Conservation (phyloP, 2,888 invertebrate genomes). For the Archips crataeganus region DNA sequence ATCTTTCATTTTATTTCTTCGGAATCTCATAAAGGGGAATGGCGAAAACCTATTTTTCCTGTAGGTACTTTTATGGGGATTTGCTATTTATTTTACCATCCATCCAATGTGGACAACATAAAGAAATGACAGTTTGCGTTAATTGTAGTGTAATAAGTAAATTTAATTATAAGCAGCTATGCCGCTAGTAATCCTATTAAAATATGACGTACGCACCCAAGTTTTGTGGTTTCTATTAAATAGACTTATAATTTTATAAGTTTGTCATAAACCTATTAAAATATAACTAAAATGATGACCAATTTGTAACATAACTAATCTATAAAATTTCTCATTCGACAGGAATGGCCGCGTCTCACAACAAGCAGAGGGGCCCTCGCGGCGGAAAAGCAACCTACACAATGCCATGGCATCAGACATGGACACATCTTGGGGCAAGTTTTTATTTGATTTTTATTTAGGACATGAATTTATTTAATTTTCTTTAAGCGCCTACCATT, state of each 20-base stretch:
- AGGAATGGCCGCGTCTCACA: conserved; percentile 82
- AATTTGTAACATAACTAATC: too few relatives aligned
- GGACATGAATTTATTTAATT: background rate
- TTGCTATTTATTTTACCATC: background rate
- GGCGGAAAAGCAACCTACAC: conserved; percentile 90
- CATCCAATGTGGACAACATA: background rate
- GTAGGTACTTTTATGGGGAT: background rate
- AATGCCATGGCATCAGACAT: conserved; percentile 84
- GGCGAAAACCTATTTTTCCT: too few relatives aligned
- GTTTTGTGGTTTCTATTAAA: conserved; percentile 3
- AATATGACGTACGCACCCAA: background rate
- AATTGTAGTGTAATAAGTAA: background rate
- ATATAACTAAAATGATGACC: too few relatives aligned
- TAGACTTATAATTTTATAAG: background rate
- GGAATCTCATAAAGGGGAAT: too few relatives aligned
- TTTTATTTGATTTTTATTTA: background rate
- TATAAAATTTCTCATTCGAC: conserved; percentile 30
- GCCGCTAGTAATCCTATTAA: conserved; percentile 22
- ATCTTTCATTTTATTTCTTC: too few relatives aligned
- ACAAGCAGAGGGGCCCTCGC: conserved; percentile 88
- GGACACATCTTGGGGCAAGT: conserved; percentile 79
- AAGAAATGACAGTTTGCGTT: background rate
- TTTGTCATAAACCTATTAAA: too few relatives aligned
- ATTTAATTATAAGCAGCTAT: conserved; percentile 29
- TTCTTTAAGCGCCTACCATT: too few relatives aligned